phyloP scores from a whole-genome alignment of 2,888 invertebrate genomes.

The Drosophila trichaetosa region DNA sequence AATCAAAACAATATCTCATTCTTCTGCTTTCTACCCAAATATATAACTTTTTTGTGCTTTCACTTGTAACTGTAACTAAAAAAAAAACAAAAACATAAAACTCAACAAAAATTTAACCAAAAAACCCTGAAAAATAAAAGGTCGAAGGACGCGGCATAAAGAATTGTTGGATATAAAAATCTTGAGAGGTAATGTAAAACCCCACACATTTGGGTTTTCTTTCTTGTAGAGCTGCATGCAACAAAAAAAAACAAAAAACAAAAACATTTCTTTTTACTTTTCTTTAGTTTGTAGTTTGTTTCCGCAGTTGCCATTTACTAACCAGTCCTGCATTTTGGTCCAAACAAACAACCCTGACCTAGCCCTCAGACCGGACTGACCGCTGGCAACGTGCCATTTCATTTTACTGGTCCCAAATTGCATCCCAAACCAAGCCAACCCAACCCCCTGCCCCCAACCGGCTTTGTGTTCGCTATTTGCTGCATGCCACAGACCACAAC shows the following conservation, averaged over 20 bases:
- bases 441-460: slow-evolving; percentile 1
- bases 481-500: slow-evolving; percentile 60
- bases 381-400: slow-evolving; percentile 55
- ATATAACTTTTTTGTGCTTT: slow-evolving; percentile 46
- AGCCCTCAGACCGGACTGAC: slow-evolving; percentile 34
- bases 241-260: not conserved
- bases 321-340: slow-evolving; percentile 8
- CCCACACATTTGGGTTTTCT: slow-evolving; percentile 18
- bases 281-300: not conserved
- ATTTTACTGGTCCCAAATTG: slow-evolving; percentile 57
- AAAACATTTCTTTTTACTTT: slow-evolving; percentile 2
- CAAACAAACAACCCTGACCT: slow-evolving; percentile 57
- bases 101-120: slow-evolving; percentile 29
- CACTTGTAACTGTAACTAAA: slow-evolving; percentile 68
- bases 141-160: slow-evolving; percentile 85
- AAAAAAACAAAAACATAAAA: slow-evolving; percentile 29
- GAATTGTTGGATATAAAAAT: slow-evolving; percentile 86
- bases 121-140: slow-evolving; percentile 62
- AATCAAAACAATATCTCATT: slow-evolving; percentile 33
- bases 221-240: slow-evolving; percentile 39
- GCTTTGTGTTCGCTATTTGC: slow-evolving; percentile 34
- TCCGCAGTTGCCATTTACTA: not conserved
- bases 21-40: slow-evolving; percentile 38
- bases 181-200: slow-evolving; percentile 83
- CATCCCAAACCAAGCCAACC: slow-evolving; percentile 13